Evolutionary conservation across 2,797 vertebrate species (phyloP).

Genomic region (Hyperoplus immaculatus): DNA sequence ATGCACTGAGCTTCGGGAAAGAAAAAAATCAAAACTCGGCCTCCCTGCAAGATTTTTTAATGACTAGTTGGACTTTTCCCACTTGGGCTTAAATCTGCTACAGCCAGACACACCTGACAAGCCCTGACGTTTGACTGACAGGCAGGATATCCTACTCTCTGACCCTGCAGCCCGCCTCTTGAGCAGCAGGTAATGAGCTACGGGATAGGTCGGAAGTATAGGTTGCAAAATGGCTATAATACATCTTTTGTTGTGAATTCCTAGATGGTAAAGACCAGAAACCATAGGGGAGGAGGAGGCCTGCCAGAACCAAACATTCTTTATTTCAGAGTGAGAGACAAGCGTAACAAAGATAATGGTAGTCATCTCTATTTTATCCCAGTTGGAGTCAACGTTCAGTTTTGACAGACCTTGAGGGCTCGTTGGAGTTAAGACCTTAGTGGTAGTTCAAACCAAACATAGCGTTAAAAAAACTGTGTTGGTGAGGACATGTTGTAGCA

Average conservation of each 20-base stretch:
- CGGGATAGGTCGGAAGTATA: conserved; percentile 57
- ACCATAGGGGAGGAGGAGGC: conserved; percentile 12
- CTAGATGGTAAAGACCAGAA: conserved; percentile 60
- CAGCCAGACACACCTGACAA: conserved; percentile 70
- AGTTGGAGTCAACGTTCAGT: conserved; percentile 35
- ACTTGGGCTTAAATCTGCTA: conserved; percentile 57
- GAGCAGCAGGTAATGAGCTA: conserved; percentile 70
- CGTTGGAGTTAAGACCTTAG: conserved; percentile 7
- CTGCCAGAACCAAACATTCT: background rate
- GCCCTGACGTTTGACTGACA: conserved; percentile 81
- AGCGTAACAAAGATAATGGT: conserved; percentile 47
- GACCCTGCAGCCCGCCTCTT: conserved; percentile 73
- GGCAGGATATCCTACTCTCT: conserved; percentile 80
- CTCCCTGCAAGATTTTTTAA: conserved; percentile 79
- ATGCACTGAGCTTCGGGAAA: conserved; percentile 63
- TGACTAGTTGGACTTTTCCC: conserved; percentile 68
- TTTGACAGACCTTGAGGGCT: conserved; percentile 33
- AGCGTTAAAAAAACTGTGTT: conserved; percentile 20
- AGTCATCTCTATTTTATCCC: conserved; percentile 46
- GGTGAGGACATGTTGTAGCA: conserved; percentile 4
- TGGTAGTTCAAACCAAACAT: conserved; percentile 32
- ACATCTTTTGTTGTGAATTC: conserved; percentile 60
- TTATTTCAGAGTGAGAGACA: conserved; percentile 6
- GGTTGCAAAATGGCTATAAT: conserved; percentile 63
- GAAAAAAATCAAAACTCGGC: conserved; percentile 70